Conservation (phyloP, 2,113 vertebrate genomes). For the Oncorhynchus mykiss region DNA sequence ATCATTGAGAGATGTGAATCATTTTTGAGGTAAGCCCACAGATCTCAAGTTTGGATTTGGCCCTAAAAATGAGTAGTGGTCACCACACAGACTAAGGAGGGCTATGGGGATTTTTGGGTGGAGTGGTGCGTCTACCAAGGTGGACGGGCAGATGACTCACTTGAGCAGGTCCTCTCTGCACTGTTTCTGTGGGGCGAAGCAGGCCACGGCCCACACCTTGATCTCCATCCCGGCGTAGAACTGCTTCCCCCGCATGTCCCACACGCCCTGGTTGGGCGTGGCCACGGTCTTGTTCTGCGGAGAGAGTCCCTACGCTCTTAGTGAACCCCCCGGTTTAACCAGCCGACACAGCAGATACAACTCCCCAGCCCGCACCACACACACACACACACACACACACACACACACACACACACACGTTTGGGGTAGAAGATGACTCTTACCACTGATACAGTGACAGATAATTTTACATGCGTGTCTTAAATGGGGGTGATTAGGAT, state of each 20-base stretch:
- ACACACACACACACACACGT: not conserved
- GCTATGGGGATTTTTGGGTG: not conserved
- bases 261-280: conserved; percentile 98
- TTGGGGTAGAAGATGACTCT: too few relatives aligned
- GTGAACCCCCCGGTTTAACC: conserved; percentile 65
- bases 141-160: conserved; percentile 75
- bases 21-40: too few relatives aligned
- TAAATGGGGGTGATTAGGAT: too few relatives aligned
- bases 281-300: conserved; percentile 97
- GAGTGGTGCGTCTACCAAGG: not conserved
- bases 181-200: conserved; percentile 98
- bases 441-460: too few relatives aligned
- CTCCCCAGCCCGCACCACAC: conserved; percentile 5
- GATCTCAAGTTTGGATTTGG: too few relatives aligned
- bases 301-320: conserved; percentile 78
- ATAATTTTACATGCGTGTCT: too few relatives aligned
- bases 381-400: not conserved
- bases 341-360: conserved; percentile 38
- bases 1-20: too few relatives aligned
- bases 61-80: too few relatives aligned
- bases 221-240: conserved; percentile 99
- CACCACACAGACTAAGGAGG: too few relatives aligned
- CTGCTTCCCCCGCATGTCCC: conserved; percentile 99
- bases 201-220: conserved; percentile 99
- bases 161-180: conserved; percentile 96